Evolutionary conservation across 2,797 vertebrate species (phyloP), one percentile per base, ranked within the genome.

Genomic region (Notolepis coatsorum): DNA sequence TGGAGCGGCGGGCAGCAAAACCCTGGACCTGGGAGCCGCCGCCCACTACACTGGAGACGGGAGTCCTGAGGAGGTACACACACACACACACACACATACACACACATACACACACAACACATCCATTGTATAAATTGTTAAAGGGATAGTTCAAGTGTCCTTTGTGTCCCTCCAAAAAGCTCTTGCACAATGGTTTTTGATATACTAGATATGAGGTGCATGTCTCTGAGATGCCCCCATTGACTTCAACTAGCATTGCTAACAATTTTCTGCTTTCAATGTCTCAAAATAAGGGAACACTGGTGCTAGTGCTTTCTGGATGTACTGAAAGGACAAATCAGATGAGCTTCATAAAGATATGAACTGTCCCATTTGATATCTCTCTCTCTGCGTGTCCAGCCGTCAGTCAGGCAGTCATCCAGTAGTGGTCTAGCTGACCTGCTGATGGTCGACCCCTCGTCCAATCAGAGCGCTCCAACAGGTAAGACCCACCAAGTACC

Each of bases 1-100:
- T 17, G 96, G 94, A 38, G 92, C 95, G 15, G 85, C 94, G 0
- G 58, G 79, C 77, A 94, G 92, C 68, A 99, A 98, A 92, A 96
- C 95, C 2, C 94, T 99, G 80, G 97, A 99, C 87, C 90, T 99
- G 64, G 97, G 98, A 10, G 98, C 98, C 9, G 98, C 98, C 12
- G 97, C 96, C 10, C 95, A 97, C 91, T 99, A 99, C 84, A 98
- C 96, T 0, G 98, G 98, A 45, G 96, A 96, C 66, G 93, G 90
- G 87, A 90, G 87, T 68, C 94, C 95, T 2, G 96, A 96, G 35
- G 88, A 83, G 89, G 92, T 92, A 47, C 7, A 5, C 18, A 20
- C 53, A 33, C 20, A 25, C 33, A 27, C 10, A 57, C 20, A 15
- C 55, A 33, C 18, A 17, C 30, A 30, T 23, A 21, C 42, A 47